Percentiles rank a stretch among this genome's conserved stretches.
Evolutionary conservation across 2,113 vertebrate species (phyloP).

Genomic region (Dicrurus megarhynchus): DNA sequence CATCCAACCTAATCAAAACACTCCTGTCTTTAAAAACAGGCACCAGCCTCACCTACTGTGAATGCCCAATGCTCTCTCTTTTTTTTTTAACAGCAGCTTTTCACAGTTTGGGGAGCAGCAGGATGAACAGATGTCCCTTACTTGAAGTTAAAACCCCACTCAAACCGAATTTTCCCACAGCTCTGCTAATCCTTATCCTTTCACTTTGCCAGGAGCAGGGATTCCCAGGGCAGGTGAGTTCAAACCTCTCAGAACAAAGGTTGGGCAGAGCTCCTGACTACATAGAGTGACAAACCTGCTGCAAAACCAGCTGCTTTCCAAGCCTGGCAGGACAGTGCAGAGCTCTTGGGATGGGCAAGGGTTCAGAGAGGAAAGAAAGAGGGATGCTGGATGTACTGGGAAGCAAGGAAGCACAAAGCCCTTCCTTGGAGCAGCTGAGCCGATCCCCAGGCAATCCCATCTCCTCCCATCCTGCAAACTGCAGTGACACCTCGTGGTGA

Average conservation of each 20-base stretch:
- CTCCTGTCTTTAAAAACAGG: neutral
- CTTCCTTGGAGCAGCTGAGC: neutral
- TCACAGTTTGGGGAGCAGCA: neutral
- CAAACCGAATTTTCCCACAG: neutral
- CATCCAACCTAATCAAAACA: neutral
- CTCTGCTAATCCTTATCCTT: neutral
- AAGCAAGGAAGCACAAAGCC: neutral
- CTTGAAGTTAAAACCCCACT: neutral
- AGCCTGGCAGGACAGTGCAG: neutral
- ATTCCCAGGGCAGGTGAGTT: neutral
- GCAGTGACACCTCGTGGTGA: slow-evolving; percentile 70
- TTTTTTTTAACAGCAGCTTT: neutral
- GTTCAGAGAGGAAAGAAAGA: neutral
- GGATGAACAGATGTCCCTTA: slow-evolving; percentile 2
- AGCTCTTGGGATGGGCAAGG: neutral
- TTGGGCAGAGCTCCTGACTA: neutral
- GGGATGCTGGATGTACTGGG: neutral
- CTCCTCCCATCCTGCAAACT: neutral
- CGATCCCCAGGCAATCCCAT: neutral
- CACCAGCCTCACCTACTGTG: neutral
- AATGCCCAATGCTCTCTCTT: neutral
- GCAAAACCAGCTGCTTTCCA: neutral
- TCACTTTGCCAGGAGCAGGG: neutral
- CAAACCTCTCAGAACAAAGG: neutral
- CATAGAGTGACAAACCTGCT: neutral